These are phyloP conservation scores for Anas bahamensis DNA, from an alignment of 2,797 vertebrate species.

Conservation along the genomic window DNA sequence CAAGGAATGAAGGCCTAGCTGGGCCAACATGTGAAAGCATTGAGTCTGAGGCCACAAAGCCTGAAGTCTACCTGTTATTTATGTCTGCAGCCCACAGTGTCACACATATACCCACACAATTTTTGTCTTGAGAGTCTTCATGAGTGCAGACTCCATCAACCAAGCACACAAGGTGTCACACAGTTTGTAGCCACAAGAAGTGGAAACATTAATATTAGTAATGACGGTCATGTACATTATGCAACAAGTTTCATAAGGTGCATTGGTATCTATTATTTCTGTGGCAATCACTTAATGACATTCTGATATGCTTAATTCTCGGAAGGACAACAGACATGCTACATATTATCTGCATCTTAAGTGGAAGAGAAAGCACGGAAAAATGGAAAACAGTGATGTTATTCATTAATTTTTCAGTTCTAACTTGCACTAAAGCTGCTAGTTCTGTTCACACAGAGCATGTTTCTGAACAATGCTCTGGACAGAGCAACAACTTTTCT, in stretches of 20 bases:
- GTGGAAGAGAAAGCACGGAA: background rate
- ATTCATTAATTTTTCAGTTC: background rate
- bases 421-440: background rate
- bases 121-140: background rate
- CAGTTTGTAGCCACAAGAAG: accelerated
- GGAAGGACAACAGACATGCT: no score
- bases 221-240: background rate
- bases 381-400: background rate
- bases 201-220: background rate
- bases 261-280: background rate
- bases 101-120: background rate
- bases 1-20: background rate
- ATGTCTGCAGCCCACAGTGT: background rate
- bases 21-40: background rate
- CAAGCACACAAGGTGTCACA: background rate
- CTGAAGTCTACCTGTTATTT: constrained; percentile 11
- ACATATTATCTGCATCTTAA: background rate
- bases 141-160: background rate
- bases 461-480: background rate
- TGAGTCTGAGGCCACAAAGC: background rate
- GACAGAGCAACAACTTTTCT: background rate
- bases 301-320: no score
- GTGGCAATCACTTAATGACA: background rate
- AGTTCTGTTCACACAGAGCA: background rate
- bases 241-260: background rate